Base-by-base conservation (phyloP, 1,140 invertebrate genomes). In the Hycleus phaleratus region DNA sequence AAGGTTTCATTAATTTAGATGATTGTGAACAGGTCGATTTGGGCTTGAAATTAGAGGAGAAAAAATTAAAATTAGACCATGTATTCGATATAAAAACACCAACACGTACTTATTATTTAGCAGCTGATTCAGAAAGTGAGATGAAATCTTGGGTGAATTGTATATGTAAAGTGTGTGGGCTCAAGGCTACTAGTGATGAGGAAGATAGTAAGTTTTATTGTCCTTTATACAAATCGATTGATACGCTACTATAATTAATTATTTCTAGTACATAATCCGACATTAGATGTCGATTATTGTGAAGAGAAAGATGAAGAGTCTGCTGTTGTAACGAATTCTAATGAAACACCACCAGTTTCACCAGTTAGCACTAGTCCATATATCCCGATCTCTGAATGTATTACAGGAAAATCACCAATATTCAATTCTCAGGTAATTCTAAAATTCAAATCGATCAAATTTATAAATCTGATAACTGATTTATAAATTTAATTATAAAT, bases 91-190 rank as follows among this genome's bases (percentile, higher is more conserved):
- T 95, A 10, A 87, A 87, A 71, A 95, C 92, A 39, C 87, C 89
- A 38, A 88, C 88, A 66, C 79, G 94, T 60, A 88, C 85, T 46
- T 97, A 95, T 75, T 95, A 93, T 76, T 78, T 97, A 58, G 91
- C 93, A 43, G 92, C 93, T 2, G 91, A 95, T 65, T 88, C 86
- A 32, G 91, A 94, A 71, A 79, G 81, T 48, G 92, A 95, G 65
- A 96, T 97, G 94, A 88, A 90, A 62, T 88, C 87, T 71, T 97
- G 95, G 95, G 93, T 97, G 0, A 87, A 91, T 69, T 92, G 88
- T 63, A 89, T 97, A 56, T 97, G 94, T 74, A 85, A 88, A 76
- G 91, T 94, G 40, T 96, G 93, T 78, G 88, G 91, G 12, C 77
- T 96, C 42, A 88, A 90, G 72, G 83, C 85, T 2, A 85, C 84